Evolutionary conservation across 2,797 vertebrate genomes (phyloP), one percentile per base, ranked within the genome.

Genomic region (Betta splendens): DNA sequence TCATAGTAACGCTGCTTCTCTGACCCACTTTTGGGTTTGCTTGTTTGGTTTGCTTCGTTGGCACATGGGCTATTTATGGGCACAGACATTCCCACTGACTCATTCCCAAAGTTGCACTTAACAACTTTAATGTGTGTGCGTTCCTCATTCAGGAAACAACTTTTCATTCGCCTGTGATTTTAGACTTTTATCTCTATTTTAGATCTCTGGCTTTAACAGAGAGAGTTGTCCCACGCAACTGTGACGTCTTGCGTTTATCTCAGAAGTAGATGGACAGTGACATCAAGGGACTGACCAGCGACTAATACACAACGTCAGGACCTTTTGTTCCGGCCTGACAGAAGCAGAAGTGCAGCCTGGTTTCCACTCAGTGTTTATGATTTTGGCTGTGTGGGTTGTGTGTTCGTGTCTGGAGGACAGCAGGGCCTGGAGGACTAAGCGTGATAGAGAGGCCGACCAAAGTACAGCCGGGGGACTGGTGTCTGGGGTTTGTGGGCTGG

Each of bases 371-470:
- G 54, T 77, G 72, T 83, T 77, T 80, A 73, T 65, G 64, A 72
- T 77, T 74, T 67, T 67, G 60, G 67, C 60, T 40, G 15, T 79
- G 79, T 84, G 76, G 74, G 65, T 64, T 83, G 59, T 68, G 65
- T 80, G 76, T 87, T 87, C 78, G 74, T 77, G 74, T 87, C 83
- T 87, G 81, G 72, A 85, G 74, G 75, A 73, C 80, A 76, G 69
- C 62, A 75, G 70, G 69, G 61, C 64, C 53, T 33, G 29, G 46
- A 73, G 45, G 62, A 64, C 69, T 37, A 49, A 79, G 69, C 56
- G 58, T 60, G 75, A 79, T 83, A 68, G 68, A 69, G 72, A 69
- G 75, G 80, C 81, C 83, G 78, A 82, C 75, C 70, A 77, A 83
- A 85, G 60, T 58, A 66, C 62, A 80, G 72, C 79, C 67, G 70